Percentiles rank a stretch among this genome's conserved stretches.
These are phyloP conservation scores for Poecilia picta DNA, from an alignment of 2,797 vertebrate species.

Conservation along the genomic window DNA sequence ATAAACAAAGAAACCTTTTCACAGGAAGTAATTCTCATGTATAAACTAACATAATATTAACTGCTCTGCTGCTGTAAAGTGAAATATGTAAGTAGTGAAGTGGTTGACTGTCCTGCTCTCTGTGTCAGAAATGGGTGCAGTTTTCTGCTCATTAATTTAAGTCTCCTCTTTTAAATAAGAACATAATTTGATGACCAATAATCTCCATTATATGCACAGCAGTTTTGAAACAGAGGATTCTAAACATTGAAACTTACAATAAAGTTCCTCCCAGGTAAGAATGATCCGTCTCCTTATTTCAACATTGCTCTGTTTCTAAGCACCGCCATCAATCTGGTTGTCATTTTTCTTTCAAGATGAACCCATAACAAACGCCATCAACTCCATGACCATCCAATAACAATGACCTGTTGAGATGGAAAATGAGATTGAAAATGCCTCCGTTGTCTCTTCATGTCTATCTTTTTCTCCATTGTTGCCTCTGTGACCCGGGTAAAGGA, in stretches of 20 bases:
- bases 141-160: not conserved
- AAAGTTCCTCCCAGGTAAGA: not conserved
- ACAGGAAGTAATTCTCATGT: too few relatives aligned
- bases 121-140: not conserved
- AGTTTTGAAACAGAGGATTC: not conserved
- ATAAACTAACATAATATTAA: not conserved
- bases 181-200: not conserved
- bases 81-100: not conserved
- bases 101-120: not conserved
- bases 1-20: not conserved
- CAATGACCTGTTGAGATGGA: constrained; percentile 33
- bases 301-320: not conserved
- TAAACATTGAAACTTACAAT: not conserved
- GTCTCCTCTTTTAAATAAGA: not conserved
- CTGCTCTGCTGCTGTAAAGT: not conserved
- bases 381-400: constrained; percentile 25
- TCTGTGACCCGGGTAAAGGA: constrained; percentile 40
- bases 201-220: not conserved
- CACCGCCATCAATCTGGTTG: constrained; percentile 11
- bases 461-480: constrained; percentile 30
- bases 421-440: constrained; percentile 49
- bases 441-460: not conserved
- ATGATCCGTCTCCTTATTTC: not conserved
- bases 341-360: constrained; percentile 58
- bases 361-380: constrained; percentile 42